Evolutionary conservation across 2,888 invertebrate genomes (phyloP).

Genomic region (Boloria selene): DNA sequence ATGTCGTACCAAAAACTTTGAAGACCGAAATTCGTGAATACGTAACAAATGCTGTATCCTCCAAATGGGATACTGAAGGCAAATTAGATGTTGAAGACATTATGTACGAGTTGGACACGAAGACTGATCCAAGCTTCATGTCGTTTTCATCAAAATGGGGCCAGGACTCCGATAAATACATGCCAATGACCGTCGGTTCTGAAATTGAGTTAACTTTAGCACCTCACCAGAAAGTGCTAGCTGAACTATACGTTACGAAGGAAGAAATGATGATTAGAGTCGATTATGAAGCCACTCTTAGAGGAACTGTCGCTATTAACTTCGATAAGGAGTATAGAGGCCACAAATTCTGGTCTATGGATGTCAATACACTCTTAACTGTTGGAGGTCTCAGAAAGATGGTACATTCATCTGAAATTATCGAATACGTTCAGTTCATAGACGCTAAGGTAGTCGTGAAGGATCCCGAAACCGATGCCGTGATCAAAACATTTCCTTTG

Average conservation of each 20-base stretch:
- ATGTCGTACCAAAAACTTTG: slow-evolving; percentile 41
- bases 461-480: slow-evolving; percentile 20
- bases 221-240: slow-evolving; percentile 46
- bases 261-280: slow-evolving; percentile 47
- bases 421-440: slow-evolving; percentile 47
- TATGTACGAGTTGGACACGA: slow-evolving; percentile 21
- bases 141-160: slow-evolving; percentile 44
- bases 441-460: slow-evolving; percentile 41
- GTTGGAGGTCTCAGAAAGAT: slow-evolving; percentile 39
- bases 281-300: slow-evolving; percentile 48
- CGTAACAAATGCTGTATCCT: slow-evolving; percentile 45
- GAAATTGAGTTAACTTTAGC: slow-evolving; percentile 43
- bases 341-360: slow-evolving; percentile 54
- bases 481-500: slow-evolving; percentile 17
- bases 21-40: slow-evolving; percentile 45
- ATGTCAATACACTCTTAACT: slow-evolving; percentile 45
- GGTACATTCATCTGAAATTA: slow-evolving; percentile 42
- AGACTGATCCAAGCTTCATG: slow-evolving; percentile 27
- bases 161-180: slow-evolving; percentile 32
- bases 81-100: slow-evolving; percentile 41
- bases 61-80: slow-evolving; percentile 45
- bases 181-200: slow-evolving; percentile 42
- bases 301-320: slow-evolving; percentile 48
- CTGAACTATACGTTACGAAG: slow-evolving; percentile 46
- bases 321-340: slow-evolving; percentile 44